Evolutionary conservation across 2,888 invertebrate species (phyloP).

Genomic region (Mythimna vitellina): DNA sequence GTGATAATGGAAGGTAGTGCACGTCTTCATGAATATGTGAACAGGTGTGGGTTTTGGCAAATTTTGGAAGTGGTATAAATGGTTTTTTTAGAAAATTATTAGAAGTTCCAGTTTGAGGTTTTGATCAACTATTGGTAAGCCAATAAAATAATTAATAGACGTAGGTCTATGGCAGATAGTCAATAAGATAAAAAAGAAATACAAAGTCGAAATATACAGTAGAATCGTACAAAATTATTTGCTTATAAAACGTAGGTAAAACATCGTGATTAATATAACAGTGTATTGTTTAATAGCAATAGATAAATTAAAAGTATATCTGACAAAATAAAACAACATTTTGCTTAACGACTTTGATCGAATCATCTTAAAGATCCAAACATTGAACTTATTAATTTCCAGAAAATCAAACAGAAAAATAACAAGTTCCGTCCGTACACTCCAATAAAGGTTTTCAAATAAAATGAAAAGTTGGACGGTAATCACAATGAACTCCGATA

Average conservation of each 20-base stretch:
- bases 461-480: conserved; percentile 61
- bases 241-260: conserved; percentile 10
- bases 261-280: neutral
- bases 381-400: conserved; percentile 58
- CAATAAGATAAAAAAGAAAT: neutral
- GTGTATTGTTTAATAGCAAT: neutral
- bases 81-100: conserved; percentile 11
- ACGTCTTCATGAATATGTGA: conserved; percentile 56
- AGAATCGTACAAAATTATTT: neutral
- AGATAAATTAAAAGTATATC: conserved; percentile 36
- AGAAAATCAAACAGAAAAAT: conserved; percentile 64
- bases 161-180: neutral
- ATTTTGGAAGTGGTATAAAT: conserved; percentile 20
- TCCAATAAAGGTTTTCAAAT: conserved; percentile 57
- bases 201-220: neutral
- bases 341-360: conserved; percentile 36
- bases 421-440: conserved; percentile 48
- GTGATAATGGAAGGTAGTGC: conserved; percentile 61
- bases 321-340: conserved; percentile 43
- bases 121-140: neutral
- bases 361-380: conserved; percentile 50
- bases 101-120: neutral
- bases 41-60: conserved; percentile 33
- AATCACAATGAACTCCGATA: conserved; percentile 66
- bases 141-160: too few species aligned